Conservation (phyloP, 2,888 invertebrate species). For the Caprella mutica region DNA sequence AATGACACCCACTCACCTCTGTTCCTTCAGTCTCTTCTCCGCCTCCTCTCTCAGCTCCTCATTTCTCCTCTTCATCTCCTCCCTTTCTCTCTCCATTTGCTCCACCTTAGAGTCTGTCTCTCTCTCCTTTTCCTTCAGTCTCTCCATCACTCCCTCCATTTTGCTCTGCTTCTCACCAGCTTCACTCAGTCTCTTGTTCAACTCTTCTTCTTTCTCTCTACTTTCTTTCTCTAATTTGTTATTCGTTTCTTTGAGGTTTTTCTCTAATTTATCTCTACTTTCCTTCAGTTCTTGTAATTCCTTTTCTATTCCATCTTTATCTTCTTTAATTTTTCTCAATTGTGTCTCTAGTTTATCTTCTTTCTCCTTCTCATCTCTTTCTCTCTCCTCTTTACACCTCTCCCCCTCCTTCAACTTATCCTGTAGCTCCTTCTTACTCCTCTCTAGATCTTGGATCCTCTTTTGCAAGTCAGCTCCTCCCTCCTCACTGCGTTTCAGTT, state of each 20-base stretch:
- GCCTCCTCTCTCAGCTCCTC: not conserved
- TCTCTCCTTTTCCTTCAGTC: not conserved
- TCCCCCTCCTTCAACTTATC: not conserved
- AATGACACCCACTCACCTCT: too few species aligned
- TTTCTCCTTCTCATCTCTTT: not conserved
- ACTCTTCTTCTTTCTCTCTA: too few species aligned
- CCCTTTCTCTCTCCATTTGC: not conserved
- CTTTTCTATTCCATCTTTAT: not conserved
- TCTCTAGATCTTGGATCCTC: too few species aligned
- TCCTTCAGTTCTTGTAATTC: too few species aligned
- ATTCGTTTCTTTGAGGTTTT: too few species aligned
- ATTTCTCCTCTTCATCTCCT: not conserved
- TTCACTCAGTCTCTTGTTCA: too few species aligned
- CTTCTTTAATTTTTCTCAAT: not conserved
- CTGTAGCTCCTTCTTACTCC: not conserved
- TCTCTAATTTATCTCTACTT: too few species aligned
- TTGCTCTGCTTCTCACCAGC: too few species aligned
- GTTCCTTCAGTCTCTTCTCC: not conserved
- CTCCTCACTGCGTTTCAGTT: too few species aligned
- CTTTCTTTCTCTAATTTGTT: too few species aligned
- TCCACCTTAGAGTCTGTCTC: not conserved
- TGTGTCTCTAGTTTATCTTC: not conserved
- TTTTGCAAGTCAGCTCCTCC: too few species aligned
- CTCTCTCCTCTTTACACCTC: not conserved
- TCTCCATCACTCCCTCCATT: not conserved